Evolutionary conservation across 1,140 invertebrate species (phyloP).

Genomic region (Megathymus violae): DNA sequence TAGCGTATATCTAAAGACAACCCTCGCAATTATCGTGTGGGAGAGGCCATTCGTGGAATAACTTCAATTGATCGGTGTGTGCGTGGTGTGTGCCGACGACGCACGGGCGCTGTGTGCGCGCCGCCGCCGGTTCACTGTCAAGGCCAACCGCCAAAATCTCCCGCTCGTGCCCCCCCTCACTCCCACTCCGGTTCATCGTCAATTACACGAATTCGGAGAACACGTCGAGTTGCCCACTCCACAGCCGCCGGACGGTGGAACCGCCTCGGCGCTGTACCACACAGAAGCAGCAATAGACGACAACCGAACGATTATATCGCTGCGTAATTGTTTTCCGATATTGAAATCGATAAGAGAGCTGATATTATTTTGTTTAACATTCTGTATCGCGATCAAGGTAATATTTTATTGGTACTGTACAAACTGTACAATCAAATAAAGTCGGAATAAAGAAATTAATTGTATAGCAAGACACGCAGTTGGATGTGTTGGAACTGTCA

Average conservation of each 20-base stretch:
- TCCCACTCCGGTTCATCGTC: constrained; percentile 54
- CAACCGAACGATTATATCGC: constrained; percentile 22
- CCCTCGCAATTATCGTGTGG: constrained; percentile 71
- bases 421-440: too few species aligned
- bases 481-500: too few species aligned
- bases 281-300: constrained; percentile 51
- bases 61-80: constrained; percentile 54
- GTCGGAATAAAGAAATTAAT: too few species aligned
- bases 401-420: too few species aligned
- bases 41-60: constrained; percentile 77
- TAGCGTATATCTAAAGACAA: constrained; percentile 51
- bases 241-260: constrained; percentile 47
- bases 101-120: constrained; percentile 56
- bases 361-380: constrained; percentile 50
- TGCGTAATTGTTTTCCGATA: constrained; percentile 25
- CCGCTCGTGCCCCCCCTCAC: constrained; percentile 65
- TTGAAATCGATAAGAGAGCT: constrained; percentile 51
- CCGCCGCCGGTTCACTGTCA: constrained; percentile 82
- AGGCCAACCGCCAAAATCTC: constrained; percentile 82
- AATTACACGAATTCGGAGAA: constrained; percentile 70
- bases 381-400: constrained; percentile 20
- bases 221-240: constrained; percentile 47
- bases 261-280: constrained; percentile 32
- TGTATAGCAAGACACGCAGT: too few species aligned
- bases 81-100: constrained; percentile 50